Conservation (phyloP, 1,140 invertebrate genomes). For the Heliconius eleuchia region DNA sequence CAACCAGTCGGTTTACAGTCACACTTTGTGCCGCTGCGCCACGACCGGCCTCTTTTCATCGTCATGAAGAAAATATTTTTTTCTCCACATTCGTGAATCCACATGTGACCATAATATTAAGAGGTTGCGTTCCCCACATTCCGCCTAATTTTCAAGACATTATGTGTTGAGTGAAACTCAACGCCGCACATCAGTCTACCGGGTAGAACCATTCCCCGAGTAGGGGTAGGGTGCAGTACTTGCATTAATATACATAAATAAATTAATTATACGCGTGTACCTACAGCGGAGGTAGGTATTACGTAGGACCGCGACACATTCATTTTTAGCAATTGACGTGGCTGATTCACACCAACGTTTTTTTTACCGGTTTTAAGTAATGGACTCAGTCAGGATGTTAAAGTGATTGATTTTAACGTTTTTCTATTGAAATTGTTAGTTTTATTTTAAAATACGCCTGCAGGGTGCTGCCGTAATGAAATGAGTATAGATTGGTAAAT, state of each 20-base stretch:
- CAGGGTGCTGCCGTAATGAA: conserved; percentile 5
- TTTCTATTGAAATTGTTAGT: conserved; percentile 30
- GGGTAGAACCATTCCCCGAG: too few species aligned
- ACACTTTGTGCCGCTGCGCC: too few species aligned
- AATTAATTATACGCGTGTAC: neutral
- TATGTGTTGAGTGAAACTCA: too few species aligned
- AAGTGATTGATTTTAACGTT: conserved; percentile 33
- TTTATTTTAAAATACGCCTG: conserved; percentile 22
- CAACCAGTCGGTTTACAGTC: too few species aligned
- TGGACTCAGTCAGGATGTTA: conserved; percentile 23
- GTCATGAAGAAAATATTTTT: too few species aligned
- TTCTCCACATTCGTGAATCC: too few species aligned
- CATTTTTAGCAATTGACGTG: conserved; percentile 32
- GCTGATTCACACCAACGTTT: conserved; percentile 27
- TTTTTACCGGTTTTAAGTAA: conserved; percentile 37
- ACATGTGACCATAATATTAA: too few species aligned
- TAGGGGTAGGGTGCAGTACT: too few species aligned
- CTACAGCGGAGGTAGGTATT: neutral
- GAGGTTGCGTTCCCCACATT: too few species aligned
- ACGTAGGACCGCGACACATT: conserved; percentile 21
- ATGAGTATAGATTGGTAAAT: neutral
- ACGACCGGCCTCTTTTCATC: too few species aligned
- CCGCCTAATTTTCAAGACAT: too few species aligned
- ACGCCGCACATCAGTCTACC: too few species aligned
- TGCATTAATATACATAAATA: neutral